Percentiles rank a stretch among this genome's conserved stretches.
phyloP scores from a whole-genome alignment of 2,888 invertebrate species.

The Acronicta leporina region DNA sequence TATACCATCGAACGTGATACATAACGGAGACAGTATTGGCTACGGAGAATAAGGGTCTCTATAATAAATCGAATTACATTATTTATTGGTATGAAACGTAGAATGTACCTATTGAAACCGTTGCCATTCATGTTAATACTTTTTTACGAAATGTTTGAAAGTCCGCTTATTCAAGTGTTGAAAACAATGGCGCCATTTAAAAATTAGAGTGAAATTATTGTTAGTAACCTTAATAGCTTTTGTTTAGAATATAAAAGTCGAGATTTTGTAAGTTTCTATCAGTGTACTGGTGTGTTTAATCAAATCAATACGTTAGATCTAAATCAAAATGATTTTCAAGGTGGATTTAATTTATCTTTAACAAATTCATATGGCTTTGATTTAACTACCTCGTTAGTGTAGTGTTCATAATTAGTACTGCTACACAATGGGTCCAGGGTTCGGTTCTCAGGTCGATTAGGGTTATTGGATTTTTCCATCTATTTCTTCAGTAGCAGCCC shows the following conservation, averaged over 20 bases:
- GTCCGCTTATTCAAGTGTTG: constrained; percentile 26
- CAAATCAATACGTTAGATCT: neutral
- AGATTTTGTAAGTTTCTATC: constrained; percentile 8
- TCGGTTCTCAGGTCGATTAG: too few species aligned
- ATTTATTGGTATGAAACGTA: neutral
- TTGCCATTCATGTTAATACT: constrained; percentile 24
- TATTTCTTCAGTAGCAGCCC: too few species aligned
- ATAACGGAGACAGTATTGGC: too few species aligned
- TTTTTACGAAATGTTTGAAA: constrained; percentile 41
- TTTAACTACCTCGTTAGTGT: neutral
- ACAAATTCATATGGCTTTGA: neutral
- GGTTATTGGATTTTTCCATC: too few species aligned
- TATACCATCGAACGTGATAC: too few species aligned
- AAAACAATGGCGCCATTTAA: constrained; percentile 17
- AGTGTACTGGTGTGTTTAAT: constrained; percentile 9
- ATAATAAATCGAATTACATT: neutral
- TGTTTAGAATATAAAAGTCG: constrained; percentile 37
- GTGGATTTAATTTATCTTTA: constrained; percentile 1
- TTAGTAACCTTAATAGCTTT: constrained; percentile 18
- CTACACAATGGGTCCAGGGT: too few species aligned
- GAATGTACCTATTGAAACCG: constrained; percentile 10
- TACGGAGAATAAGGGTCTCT: too few species aligned
- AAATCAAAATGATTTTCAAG: constrained; percentile 34
- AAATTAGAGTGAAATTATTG: constrained; percentile 26
- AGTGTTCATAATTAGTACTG: too few species aligned